phyloP scores from a whole-genome alignment of 2,888 invertebrate genomes.

The Acleris laterana region DNA sequence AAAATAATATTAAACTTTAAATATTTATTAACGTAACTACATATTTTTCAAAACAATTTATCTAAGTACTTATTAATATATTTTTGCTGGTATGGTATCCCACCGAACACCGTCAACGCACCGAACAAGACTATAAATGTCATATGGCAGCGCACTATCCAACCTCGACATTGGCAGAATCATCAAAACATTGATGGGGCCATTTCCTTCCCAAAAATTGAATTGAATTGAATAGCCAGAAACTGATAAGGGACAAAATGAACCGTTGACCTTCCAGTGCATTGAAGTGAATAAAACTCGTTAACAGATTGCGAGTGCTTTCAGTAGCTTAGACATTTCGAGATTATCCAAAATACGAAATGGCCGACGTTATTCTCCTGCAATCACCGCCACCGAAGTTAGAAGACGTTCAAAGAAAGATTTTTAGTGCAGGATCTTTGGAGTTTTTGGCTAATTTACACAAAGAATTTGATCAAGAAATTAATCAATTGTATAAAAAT shows the following conservation, averaged over 20 bases:
- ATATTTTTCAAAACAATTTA: too few species aligned
- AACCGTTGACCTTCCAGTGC: constrained; percentile 32
- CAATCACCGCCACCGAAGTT: constrained; percentile 81
- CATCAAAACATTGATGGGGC: too few species aligned
- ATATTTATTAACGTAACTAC: too few species aligned
- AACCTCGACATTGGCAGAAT: too few species aligned
- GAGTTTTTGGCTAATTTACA: constrained; percentile 83
- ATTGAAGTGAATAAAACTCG: constrained; percentile 18
- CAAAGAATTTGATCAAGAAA: constrained; percentile 74
- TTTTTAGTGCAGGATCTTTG: constrained; percentile 84
- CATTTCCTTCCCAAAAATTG: too few species aligned
- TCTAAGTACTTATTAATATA: too few species aligned
- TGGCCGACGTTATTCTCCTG: constrained; percentile 66
- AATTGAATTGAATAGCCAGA: neutral
- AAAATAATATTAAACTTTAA: too few species aligned
- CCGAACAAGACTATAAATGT: too few species aligned
- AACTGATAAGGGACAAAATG: constrained; percentile 9
- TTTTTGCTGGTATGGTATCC: too few species aligned
- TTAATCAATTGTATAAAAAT: constrained; percentile 74
- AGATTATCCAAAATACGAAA: constrained; percentile 36
- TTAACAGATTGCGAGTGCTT: neutral
- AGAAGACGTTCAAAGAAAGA: constrained; percentile 77
- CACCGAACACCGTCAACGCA: too few species aligned
- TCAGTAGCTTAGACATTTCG: neutral
- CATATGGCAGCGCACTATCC: too few species aligned